Evolutionary conservation across 1,140 invertebrate species (phyloP).

Genomic region (Lordiphosa mommai): DNA sequence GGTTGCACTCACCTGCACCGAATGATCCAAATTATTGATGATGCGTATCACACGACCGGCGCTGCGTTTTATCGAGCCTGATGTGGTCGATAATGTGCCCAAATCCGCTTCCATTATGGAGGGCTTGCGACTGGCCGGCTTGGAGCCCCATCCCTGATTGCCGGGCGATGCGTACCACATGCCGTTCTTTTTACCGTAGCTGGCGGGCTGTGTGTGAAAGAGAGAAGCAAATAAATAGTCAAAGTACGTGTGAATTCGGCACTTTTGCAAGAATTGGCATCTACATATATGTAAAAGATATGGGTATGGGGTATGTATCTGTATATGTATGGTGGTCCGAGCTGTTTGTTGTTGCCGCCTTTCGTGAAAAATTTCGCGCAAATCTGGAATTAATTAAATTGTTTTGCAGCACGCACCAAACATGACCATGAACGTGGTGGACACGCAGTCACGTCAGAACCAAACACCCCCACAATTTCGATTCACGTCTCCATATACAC

Average conservation of each 20-base stretch:
- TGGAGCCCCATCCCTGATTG: conserved; percentile 81
- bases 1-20: conserved; percentile 87
- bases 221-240: conserved; percentile 58
- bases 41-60: conserved; percentile 93
- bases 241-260: conserved; percentile 50
- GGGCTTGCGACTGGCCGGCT: conserved; percentile 85
- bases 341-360: conserved; percentile 35
- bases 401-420: conserved; percentile 63
- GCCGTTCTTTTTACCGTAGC: conserved; percentile 92
- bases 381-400: conserved; percentile 78
- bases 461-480: conserved; percentile 7
- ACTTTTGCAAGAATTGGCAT: conserved; percentile 34
- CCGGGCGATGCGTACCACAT: conserved; percentile 89
- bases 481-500: neutral
- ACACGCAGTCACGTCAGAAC: conserved; percentile 31
- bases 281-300: conserved; percentile 3
- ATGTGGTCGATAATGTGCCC: conserved; percentile 82
- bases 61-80: conserved; percentile 86
- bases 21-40: conserved; percentile 94
- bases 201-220: conserved; percentile 84
- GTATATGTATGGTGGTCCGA: conserved; percentile 23
- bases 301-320: conserved; percentile 6
- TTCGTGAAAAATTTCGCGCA: conserved; percentile 60
- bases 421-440: conserved; percentile 34
- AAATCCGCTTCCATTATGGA: conserved; percentile 88